Evolutionary conservation across 2,113 vertebrate species (phyloP).

Genomic region (Plectropomus leopardus): DNA sequence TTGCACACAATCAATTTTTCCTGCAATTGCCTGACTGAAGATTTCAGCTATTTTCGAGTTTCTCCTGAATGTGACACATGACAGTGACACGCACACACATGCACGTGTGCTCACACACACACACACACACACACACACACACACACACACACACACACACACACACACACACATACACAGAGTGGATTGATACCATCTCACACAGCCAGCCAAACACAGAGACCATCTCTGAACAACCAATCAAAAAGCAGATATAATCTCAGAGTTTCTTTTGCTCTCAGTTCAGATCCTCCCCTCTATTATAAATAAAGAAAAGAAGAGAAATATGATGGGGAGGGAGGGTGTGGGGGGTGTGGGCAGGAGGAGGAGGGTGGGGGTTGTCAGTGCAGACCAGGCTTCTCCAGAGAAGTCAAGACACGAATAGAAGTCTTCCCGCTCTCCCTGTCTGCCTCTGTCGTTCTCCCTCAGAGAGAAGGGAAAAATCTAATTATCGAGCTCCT

Average conservation of each 20-base stretch:
- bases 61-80: constrained; percentile 62
- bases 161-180: constrained; percentile 20
- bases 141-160: constrained; percentile 27
- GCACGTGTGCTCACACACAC: too few relatives aligned
- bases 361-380: constrained; percentile 33
- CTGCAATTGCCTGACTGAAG: constrained; percentile 53
- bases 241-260: constrained; percentile 80
- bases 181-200: constrained; percentile 74
- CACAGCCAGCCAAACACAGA: constrained; percentile 72
- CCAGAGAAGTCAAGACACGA: constrained; percentile 69
- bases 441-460: constrained; percentile 66
- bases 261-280: constrained; percentile 73
- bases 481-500: constrained; percentile 85
- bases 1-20: constrained; percentile 43
- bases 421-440: constrained; percentile 73
- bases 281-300: constrained; percentile 72
- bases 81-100: constrained; percentile 41
- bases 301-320: constrained; percentile 75
- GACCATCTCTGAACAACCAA: constrained; percentile 78
- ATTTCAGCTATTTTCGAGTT: constrained; percentile 65
- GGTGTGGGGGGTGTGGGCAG: not conserved
- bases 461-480: constrained; percentile 75
- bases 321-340: constrained; percentile 72
- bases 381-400: constrained; percentile 71
- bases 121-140: constrained; percentile 15